These are phyloP conservation scores for Peromyscus polionotus DNA, from an alignment of 2,113 vertebrate genomes.

Conservation along the genomic window DNA sequence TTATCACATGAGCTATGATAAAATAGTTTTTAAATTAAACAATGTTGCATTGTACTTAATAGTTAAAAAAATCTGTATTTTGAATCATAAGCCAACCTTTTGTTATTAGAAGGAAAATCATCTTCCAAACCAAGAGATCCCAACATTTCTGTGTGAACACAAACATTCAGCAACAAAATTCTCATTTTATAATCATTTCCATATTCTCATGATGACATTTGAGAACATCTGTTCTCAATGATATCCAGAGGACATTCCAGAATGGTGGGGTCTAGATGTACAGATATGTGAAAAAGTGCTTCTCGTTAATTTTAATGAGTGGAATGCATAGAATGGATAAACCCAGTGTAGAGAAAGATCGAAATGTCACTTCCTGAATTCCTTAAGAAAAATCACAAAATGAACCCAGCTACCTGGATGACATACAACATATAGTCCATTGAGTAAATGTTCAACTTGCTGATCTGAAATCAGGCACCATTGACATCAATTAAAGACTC, in stretches of 20 bases:
- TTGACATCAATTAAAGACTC: slow-evolving; percentile 82
- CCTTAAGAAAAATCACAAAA: slow-evolving; percentile 34
- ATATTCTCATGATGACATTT: slow-evolving; percentile 86
- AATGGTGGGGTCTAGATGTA: slow-evolving; percentile 87
- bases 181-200: slow-evolving; percentile 87
- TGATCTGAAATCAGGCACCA: slow-evolving; percentile 69
- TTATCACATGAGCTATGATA: slow-evolving; percentile 18
- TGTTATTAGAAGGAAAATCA: slow-evolving; percentile 77
- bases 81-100: slow-evolving; percentile 77
- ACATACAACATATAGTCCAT: background rate
- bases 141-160: slow-evolving; percentile 78
- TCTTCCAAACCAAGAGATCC: slow-evolving; percentile 82
- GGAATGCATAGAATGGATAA: slow-evolving; percentile 61
- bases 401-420: slow-evolving; percentile 74
- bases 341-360: background rate
- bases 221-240: slow-evolving; percentile 89
- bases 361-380: background rate
- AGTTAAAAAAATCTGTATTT: slow-evolving; percentile 57
- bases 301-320: slow-evolving; percentile 83
- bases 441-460: slow-evolving; percentile 68
- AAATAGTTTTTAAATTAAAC: slow-evolving; percentile 58
- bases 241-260: slow-evolving; percentile 86
- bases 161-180: slow-evolving; percentile 81
- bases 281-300: slow-evolving; percentile 84
- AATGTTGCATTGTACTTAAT: background rate